Percentiles rank a stretch among this genome's conserved stretches.
These are phyloP conservation scores for Loriculus beryllinus DNA, from an alignment of 2,797 vertebrate genomes.

Conservation along the genomic window DNA sequence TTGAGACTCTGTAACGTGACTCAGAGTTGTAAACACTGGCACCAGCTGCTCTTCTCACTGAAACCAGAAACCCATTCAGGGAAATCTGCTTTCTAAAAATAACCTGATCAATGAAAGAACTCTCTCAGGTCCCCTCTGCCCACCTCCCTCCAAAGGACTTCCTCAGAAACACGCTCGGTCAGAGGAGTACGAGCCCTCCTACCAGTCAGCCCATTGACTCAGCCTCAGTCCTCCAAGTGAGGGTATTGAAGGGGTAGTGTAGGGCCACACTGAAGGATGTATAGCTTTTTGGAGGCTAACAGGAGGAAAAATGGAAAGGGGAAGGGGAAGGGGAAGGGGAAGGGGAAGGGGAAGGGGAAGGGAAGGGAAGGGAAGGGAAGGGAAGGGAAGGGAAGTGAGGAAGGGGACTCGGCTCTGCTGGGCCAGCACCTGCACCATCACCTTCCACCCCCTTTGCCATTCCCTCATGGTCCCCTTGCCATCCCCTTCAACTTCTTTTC, in stretches of 20 bases:
- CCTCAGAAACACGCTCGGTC: background rate
- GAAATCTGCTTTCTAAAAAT: conserved; percentile 61
- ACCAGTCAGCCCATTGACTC: background rate
- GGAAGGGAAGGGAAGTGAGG: too few species aligned
- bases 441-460: background rate
- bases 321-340: background rate
- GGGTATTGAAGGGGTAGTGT: background rate
- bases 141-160: background rate
- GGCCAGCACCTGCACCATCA: background rate
- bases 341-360: too few species aligned
- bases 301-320: too few species aligned
- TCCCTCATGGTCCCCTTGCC: too few species aligned
- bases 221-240: background rate
- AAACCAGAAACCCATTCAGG: conserved; percentile 59
- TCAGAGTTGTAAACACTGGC: conserved; percentile 53
- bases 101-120: conserved; percentile 61
- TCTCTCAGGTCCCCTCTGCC: conserved; percentile 42
- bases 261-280: background rate
- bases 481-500: too few species aligned
- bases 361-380: too few species aligned
- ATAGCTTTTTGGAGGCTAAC: background rate
- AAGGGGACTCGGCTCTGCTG: background rate
- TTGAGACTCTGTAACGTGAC: conserved; percentile 27
- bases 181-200: background rate
- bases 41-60: conserved; percentile 44